Conservation (phyloP, 2,797 vertebrate species). For the Ceryle rudis region DNA sequence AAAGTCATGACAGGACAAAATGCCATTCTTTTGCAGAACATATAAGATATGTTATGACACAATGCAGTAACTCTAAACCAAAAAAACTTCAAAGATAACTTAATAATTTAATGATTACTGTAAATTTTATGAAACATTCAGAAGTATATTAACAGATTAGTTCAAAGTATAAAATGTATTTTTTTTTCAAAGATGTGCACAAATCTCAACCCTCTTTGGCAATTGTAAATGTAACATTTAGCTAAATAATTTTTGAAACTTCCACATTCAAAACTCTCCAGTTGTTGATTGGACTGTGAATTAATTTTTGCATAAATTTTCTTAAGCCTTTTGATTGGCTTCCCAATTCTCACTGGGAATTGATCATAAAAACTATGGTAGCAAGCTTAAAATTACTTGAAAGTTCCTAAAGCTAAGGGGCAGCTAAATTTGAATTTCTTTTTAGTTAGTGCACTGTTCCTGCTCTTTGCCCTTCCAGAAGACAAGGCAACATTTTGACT, state of each 20-base stretch:
- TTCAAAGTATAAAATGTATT: not conserved
- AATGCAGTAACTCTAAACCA: not conserved
- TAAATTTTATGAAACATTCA: not conserved
- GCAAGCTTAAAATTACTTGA: not conserved
- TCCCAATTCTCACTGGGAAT: not conserved
- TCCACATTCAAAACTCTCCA: not conserved
- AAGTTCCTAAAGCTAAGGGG: not conserved
- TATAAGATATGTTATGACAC: not conserved
- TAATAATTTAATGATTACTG: not conserved
- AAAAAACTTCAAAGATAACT: not conserved
- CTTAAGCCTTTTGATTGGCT: not conserved
- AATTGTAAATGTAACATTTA: not conserved
- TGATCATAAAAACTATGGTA: not conserved
- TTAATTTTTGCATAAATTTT: not conserved
- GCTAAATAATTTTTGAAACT: not conserved
- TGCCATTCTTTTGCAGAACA: not conserved
- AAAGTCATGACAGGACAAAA: not conserved
- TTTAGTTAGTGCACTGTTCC: not conserved
- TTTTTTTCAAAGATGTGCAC: not conserved
- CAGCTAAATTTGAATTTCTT: not conserved
- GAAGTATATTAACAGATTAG: not conserved
- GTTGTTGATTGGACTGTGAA: not conserved
- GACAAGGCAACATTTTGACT: not conserved
- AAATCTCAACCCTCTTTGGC: not conserved
- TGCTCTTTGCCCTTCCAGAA: not conserved